Percentiles rank a stretch among this genome's conserved stretches.
phyloP scores from a whole-genome alignment of 2,113 vertebrate genomes.

The Dromaius novaehollandiae region DNA sequence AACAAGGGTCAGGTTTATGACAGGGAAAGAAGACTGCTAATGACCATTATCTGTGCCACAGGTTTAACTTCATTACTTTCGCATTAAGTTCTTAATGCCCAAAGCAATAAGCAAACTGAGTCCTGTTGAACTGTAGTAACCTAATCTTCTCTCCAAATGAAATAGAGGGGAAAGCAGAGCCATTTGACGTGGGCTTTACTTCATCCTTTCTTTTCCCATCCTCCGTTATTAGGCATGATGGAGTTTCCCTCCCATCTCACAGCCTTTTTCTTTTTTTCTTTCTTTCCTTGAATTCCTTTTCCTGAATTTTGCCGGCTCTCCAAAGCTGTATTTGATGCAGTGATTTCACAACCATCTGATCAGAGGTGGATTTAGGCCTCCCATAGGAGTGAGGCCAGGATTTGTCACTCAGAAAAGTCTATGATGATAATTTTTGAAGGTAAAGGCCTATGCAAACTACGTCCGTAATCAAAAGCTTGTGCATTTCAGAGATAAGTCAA shows the following conservation, averaged over 20 bases:
- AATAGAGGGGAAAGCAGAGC: constrained; percentile 24
- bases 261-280: background rate
- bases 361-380: background rate
- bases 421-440: background rate
- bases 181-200: constrained; percentile 14
- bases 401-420: background rate
- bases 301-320: background rate
- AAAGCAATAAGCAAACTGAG: constrained; percentile 58
- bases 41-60: constrained; percentile 74
- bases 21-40: constrained; percentile 64
- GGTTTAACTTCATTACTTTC: constrained; percentile 74
- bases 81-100: constrained; percentile 44
- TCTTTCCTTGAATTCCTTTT: background rate
- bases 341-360: background rate
- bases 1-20: constrained; percentile 69
- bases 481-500: background rate
- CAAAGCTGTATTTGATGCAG: background rate
- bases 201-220: background rate
- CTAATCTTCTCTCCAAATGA: constrained; percentile 9
- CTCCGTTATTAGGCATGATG: background rate
- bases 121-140: constrained; percentile 45
- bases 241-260: background rate
- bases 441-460: background rate
- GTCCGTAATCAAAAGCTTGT: background rate
- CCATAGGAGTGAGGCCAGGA: fast-evolving